Evolutionary conservation across 2,113 vertebrate genomes (phyloP).

Genomic region (Suricata suricatta): DNA sequence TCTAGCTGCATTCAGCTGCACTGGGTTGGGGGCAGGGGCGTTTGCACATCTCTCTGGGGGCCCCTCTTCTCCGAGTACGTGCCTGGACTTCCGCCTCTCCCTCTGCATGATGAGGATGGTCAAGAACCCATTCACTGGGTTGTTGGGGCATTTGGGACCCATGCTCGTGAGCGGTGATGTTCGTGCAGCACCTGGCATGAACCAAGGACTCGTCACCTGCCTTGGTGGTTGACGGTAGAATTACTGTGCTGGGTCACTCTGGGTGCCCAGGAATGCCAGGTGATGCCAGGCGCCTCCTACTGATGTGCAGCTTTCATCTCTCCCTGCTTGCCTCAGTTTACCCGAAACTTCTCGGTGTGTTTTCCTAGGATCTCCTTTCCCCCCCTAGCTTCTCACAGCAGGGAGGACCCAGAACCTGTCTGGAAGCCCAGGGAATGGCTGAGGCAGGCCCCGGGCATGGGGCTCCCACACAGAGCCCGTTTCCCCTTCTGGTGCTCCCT

Average conservation of each 20-base stretch:
- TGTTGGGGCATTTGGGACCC: background rate
- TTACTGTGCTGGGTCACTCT: no score
- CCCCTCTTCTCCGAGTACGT: background rate
- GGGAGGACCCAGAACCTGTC: background rate
- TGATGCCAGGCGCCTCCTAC: background rate
- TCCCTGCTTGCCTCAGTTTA: background rate
- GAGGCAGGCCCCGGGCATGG: background rate
- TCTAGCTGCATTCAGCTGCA: background rate
- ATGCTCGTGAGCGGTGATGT: background rate
- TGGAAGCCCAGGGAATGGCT: background rate
- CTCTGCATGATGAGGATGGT: background rate
- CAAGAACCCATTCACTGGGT: accelerated
- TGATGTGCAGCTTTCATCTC: background rate
- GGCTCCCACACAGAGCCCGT: background rate
- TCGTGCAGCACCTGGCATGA: background rate
- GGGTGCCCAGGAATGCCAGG: background rate
- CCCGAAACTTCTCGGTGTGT: background rate
- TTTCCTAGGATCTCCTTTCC: background rate
- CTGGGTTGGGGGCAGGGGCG: background rate
- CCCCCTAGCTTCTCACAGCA: background rate
- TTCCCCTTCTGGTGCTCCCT: accelerated
- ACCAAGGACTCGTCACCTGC: background rate
- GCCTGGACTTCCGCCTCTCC: background rate
- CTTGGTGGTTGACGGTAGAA: accelerated
- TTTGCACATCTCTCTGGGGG: background rate